Base-by-base conservation (phyloP, 1,140 invertebrate species). In the Aphelenchoides avenae region DNA sequence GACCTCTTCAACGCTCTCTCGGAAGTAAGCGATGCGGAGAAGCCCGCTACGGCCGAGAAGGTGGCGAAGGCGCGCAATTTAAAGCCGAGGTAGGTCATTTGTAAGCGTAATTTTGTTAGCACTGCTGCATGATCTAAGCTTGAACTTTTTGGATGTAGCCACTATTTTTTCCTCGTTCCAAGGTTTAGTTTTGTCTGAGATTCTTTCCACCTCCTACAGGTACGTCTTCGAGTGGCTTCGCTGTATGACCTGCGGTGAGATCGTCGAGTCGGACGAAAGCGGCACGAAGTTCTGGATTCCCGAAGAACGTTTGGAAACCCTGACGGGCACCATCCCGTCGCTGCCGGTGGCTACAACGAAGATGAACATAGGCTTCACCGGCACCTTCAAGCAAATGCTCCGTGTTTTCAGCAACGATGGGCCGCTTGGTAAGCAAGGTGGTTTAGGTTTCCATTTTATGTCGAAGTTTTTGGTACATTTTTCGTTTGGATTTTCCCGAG, bases 201-300 rank as follows among this genome's bases (percentile, higher is more conserved):
- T 18, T 13, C 11, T 13, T 11, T 27, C n/a, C n/a, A n/a, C 34
- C 5, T 7, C 31, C 31, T 46, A 20, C 43, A 46, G 43, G 34
- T 51, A 51, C 31, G 40, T 31, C 48, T 29, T 26, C 20, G 48
- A 51, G 51, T 51, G 48, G 48, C n/a, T 51, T n/a, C 3, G 20
- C 30, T 51, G 48, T n/a, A 51, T 51, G 48, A 57, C 66, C 22
- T 64, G 56, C 37, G 62, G 48, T 6, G 66, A 65, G n/a, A 48
- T 69, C 0, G 42, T 69, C 11, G 61, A 69, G 48, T 53, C 62
- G 9, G 61, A 48, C 33, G 44, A 60, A 27, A 50, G 48, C 24
- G 67, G 68, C 9, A 41, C 61, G 7, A 41, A 43, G 5, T 69
- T 69, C 40, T 70, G 47, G 50, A 70, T 69, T 29, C 7, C 20